Evolutionary conservation across 2,888 invertebrate genomes (phyloP), one percentile per base, ranked within the genome.

Genomic region (Sinotaia quadrata): DNA sequence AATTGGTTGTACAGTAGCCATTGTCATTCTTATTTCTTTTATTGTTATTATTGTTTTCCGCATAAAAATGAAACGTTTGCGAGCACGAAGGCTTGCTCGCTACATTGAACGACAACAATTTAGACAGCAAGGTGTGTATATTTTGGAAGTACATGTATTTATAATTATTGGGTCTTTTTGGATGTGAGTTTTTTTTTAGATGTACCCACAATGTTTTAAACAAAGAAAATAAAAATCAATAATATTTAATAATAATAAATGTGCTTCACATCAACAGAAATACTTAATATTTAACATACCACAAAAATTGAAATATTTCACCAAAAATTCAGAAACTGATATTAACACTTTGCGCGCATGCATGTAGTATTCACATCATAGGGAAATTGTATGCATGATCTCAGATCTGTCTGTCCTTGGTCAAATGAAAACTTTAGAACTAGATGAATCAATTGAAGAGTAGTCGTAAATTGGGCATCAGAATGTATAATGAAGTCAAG

Each of bases 11-110:
- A 83, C 82, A 2, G 80, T 84, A 7, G 81, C 81, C 7, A 74
- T 80, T 8, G 82, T 84, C n/a, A 75, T 84, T 5, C 75, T 84
- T 36, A 82, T 84, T 24, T 82, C 83, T 8, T 76, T 84, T 34
- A 75, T 84, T 24, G 80, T 84, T 31, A 81, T 84, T 31, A 77
- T 81, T 10, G 80, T 83, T 10, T 84, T 81, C 62, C 76, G 83
- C 8, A 75, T 83, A 54, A 81, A 80, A 69, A 84, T 84, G 84
- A 82, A 81, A 59, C 67, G 83, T 8, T 75, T 76, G 21, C 77
- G 81, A 8, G 75, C 76, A 8, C 71, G 80, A 24, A 63, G 75
- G 18, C 68, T 72, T 18, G 75, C 77, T 8, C 67, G 78, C 31
- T 76, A 78, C 0, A 27, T 76, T 2, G 74, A 76, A n/a, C 52